A percentile compares a stretch with the other conserved stretches of the same genome.
phyloP scores from a whole-genome alignment of 23 tunicate genomes.

The Phallusia fumigata region DNA sequence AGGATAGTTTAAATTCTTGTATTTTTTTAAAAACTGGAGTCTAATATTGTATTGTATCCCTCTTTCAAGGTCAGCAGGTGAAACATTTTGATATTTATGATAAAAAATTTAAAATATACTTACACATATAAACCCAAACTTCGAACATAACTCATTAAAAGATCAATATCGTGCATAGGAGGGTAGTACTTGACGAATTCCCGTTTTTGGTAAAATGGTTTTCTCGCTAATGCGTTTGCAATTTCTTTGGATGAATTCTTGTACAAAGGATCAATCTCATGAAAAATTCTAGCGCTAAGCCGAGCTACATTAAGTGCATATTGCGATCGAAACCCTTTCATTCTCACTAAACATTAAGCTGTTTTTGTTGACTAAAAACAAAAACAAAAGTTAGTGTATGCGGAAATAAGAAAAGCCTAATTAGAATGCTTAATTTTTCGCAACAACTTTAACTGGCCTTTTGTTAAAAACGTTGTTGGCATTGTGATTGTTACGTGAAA shows the following conservation, averaged over 20 bases:
- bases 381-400: no score
- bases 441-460: no score
- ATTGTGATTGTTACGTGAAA: no score
- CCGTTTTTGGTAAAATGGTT: conserved; percentile 21
- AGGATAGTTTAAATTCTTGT: no score
- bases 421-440: no score
- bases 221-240: not conserved
- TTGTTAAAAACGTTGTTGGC: no score
- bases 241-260: not conserved
- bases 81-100: no score
- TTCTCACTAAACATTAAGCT: not conserved
- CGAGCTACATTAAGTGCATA: conserved; percentile 35
- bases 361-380: no score
- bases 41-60: no score
- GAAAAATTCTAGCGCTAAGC: conserved; percentile 39
- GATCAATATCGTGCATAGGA: conserved; percentile 18
- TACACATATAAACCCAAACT: conserved; percentile 31
- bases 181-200: conserved; percentile 38
- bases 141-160: conserved; percentile 14
- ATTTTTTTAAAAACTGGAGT: no score
- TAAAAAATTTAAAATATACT: conserved; percentile 1
- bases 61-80: no score
- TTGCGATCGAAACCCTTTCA: conserved; percentile 3
- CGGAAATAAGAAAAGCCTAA: no score
- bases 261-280: conserved; percentile 11